phyloP scores from a whole-genome alignment of 2,113 vertebrate species.

The Phylloscopus whistleri region DNA sequence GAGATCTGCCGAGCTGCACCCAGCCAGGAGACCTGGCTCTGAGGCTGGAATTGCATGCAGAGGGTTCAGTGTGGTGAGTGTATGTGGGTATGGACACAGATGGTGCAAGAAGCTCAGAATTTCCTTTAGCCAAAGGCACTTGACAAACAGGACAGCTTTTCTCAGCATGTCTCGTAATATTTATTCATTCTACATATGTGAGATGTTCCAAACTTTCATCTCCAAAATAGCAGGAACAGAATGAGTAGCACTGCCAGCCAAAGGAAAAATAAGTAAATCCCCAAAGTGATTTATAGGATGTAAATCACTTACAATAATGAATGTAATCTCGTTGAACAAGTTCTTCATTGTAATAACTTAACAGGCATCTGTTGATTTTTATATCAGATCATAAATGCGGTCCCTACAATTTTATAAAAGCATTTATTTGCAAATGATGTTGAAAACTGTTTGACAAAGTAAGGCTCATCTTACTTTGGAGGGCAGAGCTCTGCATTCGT shows the following conservation, averaged over 20 bases:
- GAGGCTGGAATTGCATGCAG: background rate
- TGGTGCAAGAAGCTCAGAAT: background rate
- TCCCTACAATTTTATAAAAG: conserved; percentile 16
- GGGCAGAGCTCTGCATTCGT: background rate
- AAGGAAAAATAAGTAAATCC: conserved; percentile 45
- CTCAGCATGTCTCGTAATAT: background rate
- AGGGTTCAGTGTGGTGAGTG: background rate
- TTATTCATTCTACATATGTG: conserved; percentile 11
- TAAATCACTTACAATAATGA: conserved; percentile 43
- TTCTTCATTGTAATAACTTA: conserved; percentile 49
- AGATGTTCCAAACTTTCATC: conserved; percentile 51
- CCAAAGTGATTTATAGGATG: conserved; percentile 34
- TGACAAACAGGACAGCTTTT: conserved; percentile 22
- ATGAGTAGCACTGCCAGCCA: background rate
- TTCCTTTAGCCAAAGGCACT: conserved; percentile 26
- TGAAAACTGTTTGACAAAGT: background rate
- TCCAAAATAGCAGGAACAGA: conserved; percentile 21
- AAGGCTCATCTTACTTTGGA: background rate
- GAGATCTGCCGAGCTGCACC: background rate
- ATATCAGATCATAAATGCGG: conserved; percentile 6
- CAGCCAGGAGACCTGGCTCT: background rate
- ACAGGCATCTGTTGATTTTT: conserved; percentile 55
- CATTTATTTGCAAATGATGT: background rate
- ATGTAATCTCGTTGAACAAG: conserved; percentile 24
- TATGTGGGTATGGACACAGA: background rate